phyloP scores from a whole-genome alignment of 2,888 invertebrate species.

The Temnothorax ravouxi region DNA sequence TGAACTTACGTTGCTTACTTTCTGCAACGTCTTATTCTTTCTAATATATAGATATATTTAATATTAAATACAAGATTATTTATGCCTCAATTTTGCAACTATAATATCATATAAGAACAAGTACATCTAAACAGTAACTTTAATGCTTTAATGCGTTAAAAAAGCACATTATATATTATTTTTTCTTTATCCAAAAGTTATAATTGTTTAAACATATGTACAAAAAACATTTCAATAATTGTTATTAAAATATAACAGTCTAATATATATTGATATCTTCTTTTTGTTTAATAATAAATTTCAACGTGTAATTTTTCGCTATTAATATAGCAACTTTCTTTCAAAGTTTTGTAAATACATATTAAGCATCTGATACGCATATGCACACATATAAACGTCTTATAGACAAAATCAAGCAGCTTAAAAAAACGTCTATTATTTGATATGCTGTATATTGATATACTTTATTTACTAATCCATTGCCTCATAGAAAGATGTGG shows the following conservation, averaged over 20 bases:
- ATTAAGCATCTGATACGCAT: neutral
- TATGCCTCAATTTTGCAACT: neutral
- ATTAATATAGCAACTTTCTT: neutral
- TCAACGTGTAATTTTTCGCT: neutral
- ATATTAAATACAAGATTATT: neutral
- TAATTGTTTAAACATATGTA: neutral
- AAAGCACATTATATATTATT: neutral
- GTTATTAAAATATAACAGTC: neutral
- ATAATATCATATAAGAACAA: neutral
- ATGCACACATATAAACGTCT: neutral
- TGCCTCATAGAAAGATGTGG: neutral
- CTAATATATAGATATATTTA: neutral
- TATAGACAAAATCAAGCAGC: no score
- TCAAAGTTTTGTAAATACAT: neutral
- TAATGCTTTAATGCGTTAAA: neutral
- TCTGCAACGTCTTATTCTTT: neutral
- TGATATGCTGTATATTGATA: neutral
- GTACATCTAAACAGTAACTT: neutral
- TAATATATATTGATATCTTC: neutral
- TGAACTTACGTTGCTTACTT: conserved; percentile 16
- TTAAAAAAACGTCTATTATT: neutral
- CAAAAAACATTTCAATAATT: neutral
- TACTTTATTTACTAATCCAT: neutral
- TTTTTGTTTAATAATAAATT: neutral
- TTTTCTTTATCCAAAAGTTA: neutral